These are phyloP conservation scores for Diadromus collaris DNA, from an alignment of 2,888 invertebrate genomes.

Conservation along the genomic window DNA sequence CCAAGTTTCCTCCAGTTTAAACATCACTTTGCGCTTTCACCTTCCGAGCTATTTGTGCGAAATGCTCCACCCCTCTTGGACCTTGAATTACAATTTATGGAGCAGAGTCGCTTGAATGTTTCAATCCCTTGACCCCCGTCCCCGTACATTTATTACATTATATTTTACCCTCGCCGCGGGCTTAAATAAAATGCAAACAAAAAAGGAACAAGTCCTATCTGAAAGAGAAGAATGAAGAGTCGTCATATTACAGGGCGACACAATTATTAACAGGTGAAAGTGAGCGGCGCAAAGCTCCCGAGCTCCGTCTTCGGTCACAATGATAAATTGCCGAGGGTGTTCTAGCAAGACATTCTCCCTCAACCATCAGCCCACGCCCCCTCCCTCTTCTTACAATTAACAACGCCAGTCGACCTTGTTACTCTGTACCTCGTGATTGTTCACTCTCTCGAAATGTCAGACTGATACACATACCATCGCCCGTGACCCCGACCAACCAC, in stretches of 20 bases:
- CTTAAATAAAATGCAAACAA: constrained; percentile 5
- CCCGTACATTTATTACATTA: background rate
- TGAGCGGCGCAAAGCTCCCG: constrained; percentile 1
- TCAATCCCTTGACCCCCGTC: background rate
- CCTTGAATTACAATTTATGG: constrained; percentile 8
- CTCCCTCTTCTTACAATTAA: constrained; percentile 18
- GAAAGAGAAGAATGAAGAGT: background rate
- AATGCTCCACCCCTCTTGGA: background rate
- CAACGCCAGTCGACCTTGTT: constrained; percentile 25
- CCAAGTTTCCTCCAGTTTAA: constrained; percentile 19
- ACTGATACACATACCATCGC: constrained; percentile 17
- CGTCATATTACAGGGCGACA: background rate
- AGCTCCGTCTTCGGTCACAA: constrained; percentile 8
- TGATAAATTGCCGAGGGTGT: constrained; percentile 14
- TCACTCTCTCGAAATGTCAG: constrained; percentile 39
- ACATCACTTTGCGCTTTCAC: constrained; percentile 19
- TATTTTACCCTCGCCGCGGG: background rate
- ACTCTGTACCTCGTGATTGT: constrained; percentile 22
- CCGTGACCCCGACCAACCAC: constrained; percentile 51
- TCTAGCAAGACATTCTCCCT: constrained; percentile 9
- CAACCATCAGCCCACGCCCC: background rate
- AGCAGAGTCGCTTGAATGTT: background rate
- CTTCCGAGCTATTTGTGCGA: constrained; percentile 14
- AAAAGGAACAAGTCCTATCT: background rate
- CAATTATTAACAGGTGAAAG: constrained; percentile 9